Base-by-base conservation (phyloP, 2,113 vertebrate species). In the Psammodynastes pulverulentus region DNA sequence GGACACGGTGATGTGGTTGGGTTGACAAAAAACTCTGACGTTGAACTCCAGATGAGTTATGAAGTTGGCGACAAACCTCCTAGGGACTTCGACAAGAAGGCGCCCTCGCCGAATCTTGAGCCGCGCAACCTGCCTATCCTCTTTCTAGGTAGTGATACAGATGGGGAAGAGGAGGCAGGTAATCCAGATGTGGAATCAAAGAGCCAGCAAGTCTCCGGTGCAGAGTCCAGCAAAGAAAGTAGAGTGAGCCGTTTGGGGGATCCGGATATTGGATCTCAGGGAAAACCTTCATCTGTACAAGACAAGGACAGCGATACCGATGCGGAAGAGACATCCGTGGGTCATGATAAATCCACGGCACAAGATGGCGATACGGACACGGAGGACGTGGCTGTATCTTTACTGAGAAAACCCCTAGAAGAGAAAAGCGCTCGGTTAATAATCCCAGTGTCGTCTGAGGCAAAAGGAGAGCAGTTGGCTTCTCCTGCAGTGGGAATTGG, bases 141-240 rank as follows among this genome's bases (percentile, higher is more conserved):
- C 52, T 51, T 43, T 24, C 23, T 67, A 5, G 89, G 45, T n/a
- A 39, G 72, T 72, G 92, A 5, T 46, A 88, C 85, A 48, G 93
- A 95, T 52, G 67, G 56, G 23, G 92, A 94, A 53, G 94, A 95
- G 6, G 89, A 91, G n/a, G 51, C 48, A 19, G 67, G 43, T 13
- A 72, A 87, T 58, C 90, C 91, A 89, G 49, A 92, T 24, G 72
- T 21, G n/a, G 72, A 86, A 43, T 52, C 89, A 9, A 48, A 89
- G 56, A 29, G 0, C 17, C 39, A 54, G 51, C 6, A n/a, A 72
- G 9, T 15, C 23, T 45, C 39, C 39, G 49, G 54, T n/a, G 4
- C 3, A 51, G 43, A 58, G 29, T 48, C 21, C 34, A 24, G 17
- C 84, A 88, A 84, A 84, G 84, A 34, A 92, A 34, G 54, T 84